phyloP scores from a whole-genome alignment of 2,888 invertebrate species.

The Diarsia brunnea region DNA sequence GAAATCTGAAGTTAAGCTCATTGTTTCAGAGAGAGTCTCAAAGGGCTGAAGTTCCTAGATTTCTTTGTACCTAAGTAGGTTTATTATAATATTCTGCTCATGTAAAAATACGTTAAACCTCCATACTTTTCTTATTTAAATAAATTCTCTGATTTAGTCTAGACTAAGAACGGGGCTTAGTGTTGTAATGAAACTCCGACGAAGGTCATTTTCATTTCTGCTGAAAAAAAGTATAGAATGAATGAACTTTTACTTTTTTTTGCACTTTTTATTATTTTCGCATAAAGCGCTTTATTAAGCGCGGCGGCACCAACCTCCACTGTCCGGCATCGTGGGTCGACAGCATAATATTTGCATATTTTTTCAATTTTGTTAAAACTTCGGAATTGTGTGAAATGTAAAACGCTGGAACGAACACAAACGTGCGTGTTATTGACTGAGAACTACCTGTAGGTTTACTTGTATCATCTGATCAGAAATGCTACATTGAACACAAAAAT shows the following conservation, averaged over 20 bases:
- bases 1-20: not conserved
- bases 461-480: not conserved
- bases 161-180: constrained; percentile 41
- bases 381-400: not conserved
- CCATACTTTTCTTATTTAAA: constrained; percentile 33
- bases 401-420: not conserved
- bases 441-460: not conserved
- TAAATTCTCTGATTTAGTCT: constrained; percentile 41
- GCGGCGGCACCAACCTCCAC: constrained; percentile 18
- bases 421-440: not conserved
- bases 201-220: constrained; percentile 52
- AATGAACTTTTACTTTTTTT: constrained; percentile 38
- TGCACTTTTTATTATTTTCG: constrained; percentile 23
- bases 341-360: constrained; percentile 6
- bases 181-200: constrained; percentile 50
- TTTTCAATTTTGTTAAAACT: not conserved
- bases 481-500: not conserved
- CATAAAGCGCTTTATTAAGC: constrained; percentile 30
- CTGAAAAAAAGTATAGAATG: constrained; percentile 30
- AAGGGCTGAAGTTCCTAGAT: not conserved
- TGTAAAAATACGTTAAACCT: constrained; percentile 25
- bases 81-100: not conserved
- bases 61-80: not conserved
- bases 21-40: not conserved
- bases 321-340: not conserved